A percentile compares a stretch with the other conserved stretches of the same genome.
These are phyloP conservation scores for Austrofundulus limnaeus DNA, from an alignment of 2,113 vertebrate species.

Conservation along the genomic window DNA sequence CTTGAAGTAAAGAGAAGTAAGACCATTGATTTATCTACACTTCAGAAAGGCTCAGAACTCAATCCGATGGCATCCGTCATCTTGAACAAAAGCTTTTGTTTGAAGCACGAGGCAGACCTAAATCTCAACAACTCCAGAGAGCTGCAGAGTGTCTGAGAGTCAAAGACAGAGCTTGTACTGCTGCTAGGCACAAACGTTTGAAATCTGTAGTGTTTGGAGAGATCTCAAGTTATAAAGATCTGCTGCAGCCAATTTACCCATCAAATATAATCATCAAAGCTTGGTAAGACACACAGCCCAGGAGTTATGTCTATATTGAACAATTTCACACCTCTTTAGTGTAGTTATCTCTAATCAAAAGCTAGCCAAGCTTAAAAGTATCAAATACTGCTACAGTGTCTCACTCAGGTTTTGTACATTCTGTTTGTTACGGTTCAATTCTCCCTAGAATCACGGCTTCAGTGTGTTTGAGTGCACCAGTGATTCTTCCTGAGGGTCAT, in stretches of 20 bases:
- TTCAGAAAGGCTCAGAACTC: constrained; percentile 31
- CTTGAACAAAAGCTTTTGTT: constrained; percentile 29
- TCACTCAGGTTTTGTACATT: no score
- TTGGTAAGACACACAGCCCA: constrained; percentile 1
- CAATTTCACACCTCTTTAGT: not conserved
- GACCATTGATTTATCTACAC: constrained; percentile 41
- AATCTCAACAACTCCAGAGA: constrained; percentile 51
- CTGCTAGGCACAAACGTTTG: constrained; percentile 39
- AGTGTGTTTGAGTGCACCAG: no score
- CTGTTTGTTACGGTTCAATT: no score
- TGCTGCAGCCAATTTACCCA: constrained; percentile 14
- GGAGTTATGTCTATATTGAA: not conserved
- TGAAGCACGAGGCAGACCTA: constrained; percentile 41
- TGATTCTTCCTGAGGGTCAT: no score
- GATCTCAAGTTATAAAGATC: constrained; percentile 15
- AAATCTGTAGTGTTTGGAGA: constrained; percentile 35
- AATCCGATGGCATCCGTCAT: constrained; percentile 31
- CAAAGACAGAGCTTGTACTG: constrained; percentile 37
- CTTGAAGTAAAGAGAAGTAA: constrained; percentile 14
- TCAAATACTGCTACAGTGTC: no score
- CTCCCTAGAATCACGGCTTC: no score
- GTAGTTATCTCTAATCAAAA: not conserved
- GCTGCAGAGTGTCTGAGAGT: constrained; percentile 38
- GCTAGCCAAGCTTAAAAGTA: no score
- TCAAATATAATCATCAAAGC: constrained; percentile 24